Evolutionary conservation across 2,888 invertebrate species (phyloP).

Genomic region (Dicycla oo): DNA sequence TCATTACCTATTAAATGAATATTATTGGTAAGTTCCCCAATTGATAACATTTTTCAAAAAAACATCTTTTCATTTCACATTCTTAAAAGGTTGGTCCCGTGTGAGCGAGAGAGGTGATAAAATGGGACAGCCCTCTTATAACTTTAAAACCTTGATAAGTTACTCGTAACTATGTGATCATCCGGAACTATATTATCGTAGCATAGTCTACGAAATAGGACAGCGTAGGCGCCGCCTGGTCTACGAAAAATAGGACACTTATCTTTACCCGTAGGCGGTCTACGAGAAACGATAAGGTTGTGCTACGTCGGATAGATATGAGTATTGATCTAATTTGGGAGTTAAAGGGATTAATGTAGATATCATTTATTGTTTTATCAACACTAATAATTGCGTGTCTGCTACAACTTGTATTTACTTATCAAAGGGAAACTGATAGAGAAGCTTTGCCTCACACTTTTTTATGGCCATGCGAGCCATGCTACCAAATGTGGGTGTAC

Average conservation of each 20-base stretch:
- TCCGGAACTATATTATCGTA: slow-evolving; percentile 18
- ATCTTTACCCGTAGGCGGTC: slow-evolving; percentile 36
- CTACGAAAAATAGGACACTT: slow-evolving; percentile 44
- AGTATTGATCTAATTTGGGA: slow-evolving; percentile 3
- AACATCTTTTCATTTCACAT: too few species aligned
- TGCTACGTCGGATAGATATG: slow-evolving; percentile 1
- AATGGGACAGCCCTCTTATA: too few species aligned
- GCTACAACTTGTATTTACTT: background rate
- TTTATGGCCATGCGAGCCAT: background rate
- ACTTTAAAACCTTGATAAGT: background rate
- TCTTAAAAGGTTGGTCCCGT: too few species aligned
- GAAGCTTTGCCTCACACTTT: slow-evolving; percentile 10
- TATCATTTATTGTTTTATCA: slow-evolving; percentile 6
- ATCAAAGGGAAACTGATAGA: background rate
- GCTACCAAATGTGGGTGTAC: slow-evolving; percentile 30
- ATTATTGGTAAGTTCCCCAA: too few species aligned
- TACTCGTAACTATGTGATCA: slow-evolving; percentile 6
- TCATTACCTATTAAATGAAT: too few species aligned
- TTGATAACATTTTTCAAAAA: too few species aligned
- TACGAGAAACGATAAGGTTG: slow-evolving; percentile 31
- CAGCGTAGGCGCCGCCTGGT: slow-evolving; percentile 40
- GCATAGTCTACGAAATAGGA: slow-evolving; percentile 39
- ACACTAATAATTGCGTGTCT: background rate
- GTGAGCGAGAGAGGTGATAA: too few species aligned
- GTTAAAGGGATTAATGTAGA: slow-evolving; percentile 9